These are phyloP conservation scores for Mustela lutreola DNA, from an alignment of 2,113 vertebrate species.

Conservation along the genomic window DNA sequence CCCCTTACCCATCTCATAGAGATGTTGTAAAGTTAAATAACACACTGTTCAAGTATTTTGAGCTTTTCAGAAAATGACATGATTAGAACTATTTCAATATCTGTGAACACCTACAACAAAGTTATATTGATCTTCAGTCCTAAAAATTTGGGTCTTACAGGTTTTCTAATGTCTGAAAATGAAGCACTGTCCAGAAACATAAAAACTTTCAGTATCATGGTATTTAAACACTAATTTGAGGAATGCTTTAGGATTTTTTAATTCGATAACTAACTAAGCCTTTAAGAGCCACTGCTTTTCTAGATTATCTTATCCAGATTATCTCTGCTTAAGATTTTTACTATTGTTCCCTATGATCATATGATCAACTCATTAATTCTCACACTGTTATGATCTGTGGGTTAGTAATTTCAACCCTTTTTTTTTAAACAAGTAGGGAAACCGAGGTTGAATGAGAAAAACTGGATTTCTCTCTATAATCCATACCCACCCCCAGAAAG, in stretches of 20 bases:
- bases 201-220: not conserved
- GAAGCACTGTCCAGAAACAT: not conserved
- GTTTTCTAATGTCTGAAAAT: conserved; percentile 15
- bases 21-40: not conserved
- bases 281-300: not conserved
- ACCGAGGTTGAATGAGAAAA: not conserved
- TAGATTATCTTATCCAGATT: not conserved
- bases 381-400: not conserved
- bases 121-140: not conserved
- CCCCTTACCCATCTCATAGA: not conserved
- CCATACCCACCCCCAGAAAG: not conserved
- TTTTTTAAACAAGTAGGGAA: not conserved
- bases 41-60: not conserved
- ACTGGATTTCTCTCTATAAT: not conserved
- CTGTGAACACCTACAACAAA: not conserved
- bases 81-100: not conserved
- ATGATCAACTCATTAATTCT: not conserved
- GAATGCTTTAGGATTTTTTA: not conserved
- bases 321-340: not conserved
- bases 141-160: not conserved
- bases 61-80: not conserved
- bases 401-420: not conserved
- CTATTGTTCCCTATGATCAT: not conserved
- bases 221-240: conserved; percentile 17
- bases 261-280: not conserved